Evolutionary conservation across 2,113 vertebrate species (phyloP), one percentile per base, ranked within the genome.

Genomic region (Todiramphus saurophagus): DNA sequence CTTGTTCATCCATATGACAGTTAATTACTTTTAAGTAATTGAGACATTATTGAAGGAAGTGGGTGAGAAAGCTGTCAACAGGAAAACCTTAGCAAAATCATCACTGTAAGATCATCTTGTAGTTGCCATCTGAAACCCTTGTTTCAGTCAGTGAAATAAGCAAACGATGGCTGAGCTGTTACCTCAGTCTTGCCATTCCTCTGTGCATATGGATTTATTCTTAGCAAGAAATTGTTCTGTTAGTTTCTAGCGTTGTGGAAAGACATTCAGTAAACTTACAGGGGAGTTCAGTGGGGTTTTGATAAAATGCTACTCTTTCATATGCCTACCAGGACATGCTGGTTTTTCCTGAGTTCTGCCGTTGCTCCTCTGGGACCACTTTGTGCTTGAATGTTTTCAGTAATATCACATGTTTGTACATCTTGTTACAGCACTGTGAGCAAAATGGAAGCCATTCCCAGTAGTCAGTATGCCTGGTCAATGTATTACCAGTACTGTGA

Each of bases 21-120:
- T 91, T 95, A 96, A 96, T 97, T 96, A 89, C 67, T 87, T 75
- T 13, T 17, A 37, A 68, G 74, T 89, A 96, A 94, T 84, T 87
- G 87, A 93, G 91, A 76, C 9, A 2, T 83, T 68, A 56, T 7
- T 76, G 89, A 79, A 62, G 30, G 76, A 72, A 84, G 46, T 27
- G 60, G 72, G 17, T 72, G 7, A 56, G 90, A 56, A 56, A 91
- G 73, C 35, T 92, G 86, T 58, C 83, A 76, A 64, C 35, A 37
- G 43, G 50, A 60, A 82, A 94, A 75, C 21, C 69, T 56, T 33
- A 46, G 25, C 27, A 75, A 75, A 91, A 84, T 41, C 60, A 63
- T 9, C 30, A 9, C 35, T 1, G 0, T 25, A 15, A 68, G 56
- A 59, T 50, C 24, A 37, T 53, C 27, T 41, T 23, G 11, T 3